Base-by-base conservation (phyloP, 2,888 invertebrate species). In the Scotopteryx bipunctaria region DNA sequence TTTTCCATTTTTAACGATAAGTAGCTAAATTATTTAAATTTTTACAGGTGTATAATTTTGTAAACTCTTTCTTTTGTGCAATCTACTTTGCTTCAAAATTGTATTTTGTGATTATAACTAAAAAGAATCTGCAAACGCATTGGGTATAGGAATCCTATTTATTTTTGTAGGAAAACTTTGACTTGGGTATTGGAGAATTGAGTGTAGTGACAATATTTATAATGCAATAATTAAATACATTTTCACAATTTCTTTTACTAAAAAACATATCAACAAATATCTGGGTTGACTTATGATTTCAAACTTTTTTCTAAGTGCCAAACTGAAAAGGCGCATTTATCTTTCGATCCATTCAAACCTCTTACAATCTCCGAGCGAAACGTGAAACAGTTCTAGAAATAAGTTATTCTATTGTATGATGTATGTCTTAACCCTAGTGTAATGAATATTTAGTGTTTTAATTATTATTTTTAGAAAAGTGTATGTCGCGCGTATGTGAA, bases 401-500 rank as follows among this genome's bases (percentile, higher is more conserved):
- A 88, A 88, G 86, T 83, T 82, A 87, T 83, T 83, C 76, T 83
- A 74, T 86, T 86, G 76, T 78, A 73, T 77, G 79, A 79, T 77
- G 83, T 86, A 87, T 82, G 85, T 86, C 81, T 82, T 86, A 89
- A 86, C 78, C 83, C 66, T 88, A 87, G 50, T 46, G 50, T 56
- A 63, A 60, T 73, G 69, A 64, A 63, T 79, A 76, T 78, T 76
- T 86, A 85, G 83, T 65, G 69, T 73, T 78, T 76, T 86, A 83
- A 83, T 75, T 67, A 76, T 76, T 77, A 79, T 81, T 81, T 71
- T 54, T 40, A 44, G 72, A 76, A 77, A 75, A 71, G 73, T 77
- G 86, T 86, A 82, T 85, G 86, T 86, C 87, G 87, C 86, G 75
- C 71, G 83, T 84, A 80, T 83, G 72, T 83, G 86, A 82, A 83